phyloP scores from a whole-genome alignment of 1,140 invertebrate genomes.

The Drosophila jambulina region DNA sequence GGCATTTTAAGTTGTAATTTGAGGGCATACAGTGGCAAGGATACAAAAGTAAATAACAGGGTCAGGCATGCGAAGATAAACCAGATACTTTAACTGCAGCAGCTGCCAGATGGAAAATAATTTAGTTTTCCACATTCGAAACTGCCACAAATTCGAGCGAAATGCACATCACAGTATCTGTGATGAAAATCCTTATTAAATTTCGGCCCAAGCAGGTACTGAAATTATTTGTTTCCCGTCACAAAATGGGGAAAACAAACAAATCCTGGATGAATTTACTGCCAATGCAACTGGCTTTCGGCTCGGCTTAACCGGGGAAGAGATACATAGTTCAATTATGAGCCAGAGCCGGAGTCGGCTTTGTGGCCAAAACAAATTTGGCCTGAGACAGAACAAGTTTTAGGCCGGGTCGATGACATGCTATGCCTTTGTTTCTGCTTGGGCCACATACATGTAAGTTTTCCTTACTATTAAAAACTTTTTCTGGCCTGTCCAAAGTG shows the following conservation, averaged over 20 bases:
- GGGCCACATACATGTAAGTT: constrained; percentile 51
- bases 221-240: constrained; percentile 55
- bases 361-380: constrained; percentile 57
- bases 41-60: constrained; percentile 50
- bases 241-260: constrained; percentile 25
- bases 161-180: constrained; percentile 34
- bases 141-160: constrained; percentile 25
- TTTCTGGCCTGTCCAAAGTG: constrained; percentile 58
- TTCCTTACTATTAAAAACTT: constrained; percentile 71
- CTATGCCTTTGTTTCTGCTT: constrained; percentile 4
- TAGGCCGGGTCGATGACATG: constrained; percentile 28
- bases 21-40: constrained; percentile 37
- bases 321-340: constrained; percentile 63
- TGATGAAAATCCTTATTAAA: constrained; percentile 50
- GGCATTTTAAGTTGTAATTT: constrained; percentile 51
- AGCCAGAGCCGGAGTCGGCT: not conserved
- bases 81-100: constrained; percentile 32
- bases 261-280: constrained; percentile 32
- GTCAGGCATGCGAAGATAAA: constrained; percentile 42
- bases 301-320: constrained; percentile 17
- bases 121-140: constrained; percentile 32
- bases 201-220: constrained; percentile 6
- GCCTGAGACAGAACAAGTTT: constrained; percentile 62
- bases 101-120: constrained; percentile 35
- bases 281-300: constrained; percentile 42